A percentile compares a stretch with the other conserved stretches of the same genome.
Evolutionary conservation across 2,113 vertebrate genomes (phyloP).

Genomic region (Centropus bengalensis): DNA sequence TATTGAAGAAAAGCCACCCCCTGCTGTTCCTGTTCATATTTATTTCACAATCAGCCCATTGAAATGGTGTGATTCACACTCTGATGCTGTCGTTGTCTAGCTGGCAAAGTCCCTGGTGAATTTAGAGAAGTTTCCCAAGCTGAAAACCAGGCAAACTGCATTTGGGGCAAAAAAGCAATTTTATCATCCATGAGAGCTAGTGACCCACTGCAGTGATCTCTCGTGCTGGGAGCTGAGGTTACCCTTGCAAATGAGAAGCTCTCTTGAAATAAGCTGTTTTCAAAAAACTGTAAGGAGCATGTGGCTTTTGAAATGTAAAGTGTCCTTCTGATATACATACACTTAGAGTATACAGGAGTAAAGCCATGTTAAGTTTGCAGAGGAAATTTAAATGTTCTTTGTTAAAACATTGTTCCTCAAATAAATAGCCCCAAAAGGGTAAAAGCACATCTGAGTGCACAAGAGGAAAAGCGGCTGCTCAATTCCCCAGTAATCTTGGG

Average conservation of each 20-base stretch:
- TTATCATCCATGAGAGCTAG: slow-evolving; percentile 18
- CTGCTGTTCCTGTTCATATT: slow-evolving; percentile 66
- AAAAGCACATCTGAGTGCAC: not conserved
- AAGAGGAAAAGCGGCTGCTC: not conserved
- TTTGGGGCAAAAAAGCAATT: slow-evolving; percentile 48
- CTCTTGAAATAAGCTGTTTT: slow-evolving; percentile 25
- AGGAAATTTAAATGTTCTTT: slow-evolving; percentile 24
- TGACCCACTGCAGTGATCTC: slow-evolving; percentile 10
- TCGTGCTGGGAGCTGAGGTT: slow-evolving; percentile 18
- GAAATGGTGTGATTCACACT: slow-evolving; percentile 66
- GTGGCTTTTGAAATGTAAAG: slow-evolving; percentile 62
- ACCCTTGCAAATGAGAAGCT: slow-evolving; percentile 19
- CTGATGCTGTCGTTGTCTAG: slow-evolving; percentile 54
- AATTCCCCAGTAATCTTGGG: not conserved
- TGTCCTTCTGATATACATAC: slow-evolving; percentile 24
- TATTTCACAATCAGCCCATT: slow-evolving; percentile 68
- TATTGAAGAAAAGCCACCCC: slow-evolving; percentile 64
- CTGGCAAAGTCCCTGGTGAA: slow-evolving; percentile 59
- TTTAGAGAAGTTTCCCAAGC: slow-evolving; percentile 67
- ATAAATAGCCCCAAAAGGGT: not conserved
- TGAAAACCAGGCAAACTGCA: slow-evolving; percentile 19
- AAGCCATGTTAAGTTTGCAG: not conserved
- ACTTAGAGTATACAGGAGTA: slow-evolving; percentile 7
- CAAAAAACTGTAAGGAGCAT: not conserved
- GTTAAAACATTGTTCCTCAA: slow-evolving; percentile 5